A percentile compares a stretch with the other conserved stretches of the same genome.
phyloP scores from a whole-genome alignment of 1,140 invertebrate genomes.

The Lucilia cuprina region DNA sequence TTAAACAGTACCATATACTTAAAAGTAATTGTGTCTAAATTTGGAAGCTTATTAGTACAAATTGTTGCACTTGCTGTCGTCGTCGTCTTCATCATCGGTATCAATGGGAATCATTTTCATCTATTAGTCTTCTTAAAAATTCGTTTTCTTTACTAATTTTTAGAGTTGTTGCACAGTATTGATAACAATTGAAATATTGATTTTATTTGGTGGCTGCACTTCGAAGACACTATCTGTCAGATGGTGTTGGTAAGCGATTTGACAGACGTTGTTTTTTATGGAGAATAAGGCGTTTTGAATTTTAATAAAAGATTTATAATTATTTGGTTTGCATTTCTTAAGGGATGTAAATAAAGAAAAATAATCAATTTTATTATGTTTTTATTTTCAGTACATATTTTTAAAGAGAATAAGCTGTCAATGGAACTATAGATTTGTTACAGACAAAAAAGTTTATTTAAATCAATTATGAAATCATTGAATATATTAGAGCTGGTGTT shows the following conservation, averaged over 20 bases:
- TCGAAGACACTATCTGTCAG: neutral
- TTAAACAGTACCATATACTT: neutral
- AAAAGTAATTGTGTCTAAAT: conserved; percentile 25
- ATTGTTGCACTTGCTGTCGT: conserved; percentile 24
- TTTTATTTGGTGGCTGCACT: neutral
- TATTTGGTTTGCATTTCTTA: neutral
- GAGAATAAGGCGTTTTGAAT: neutral
- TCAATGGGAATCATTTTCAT: neutral
- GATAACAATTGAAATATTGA: neutral
- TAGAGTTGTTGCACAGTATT: neutral
- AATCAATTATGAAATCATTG: too few relatives aligned
- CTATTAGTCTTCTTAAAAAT: neutral
- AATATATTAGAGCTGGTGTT: too few relatives aligned
- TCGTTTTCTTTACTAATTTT: neutral
- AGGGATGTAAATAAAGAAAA: neutral
- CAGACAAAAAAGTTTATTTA: too few relatives aligned
- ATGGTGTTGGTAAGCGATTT: neutral
- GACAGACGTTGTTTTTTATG: neutral
- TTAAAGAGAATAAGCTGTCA: too few relatives aligned
- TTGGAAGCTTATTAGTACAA: conserved; percentile 24
- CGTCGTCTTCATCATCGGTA: neutral
- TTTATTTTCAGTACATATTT: too few relatives aligned
- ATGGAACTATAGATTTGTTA: too few relatives aligned
- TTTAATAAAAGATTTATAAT: neutral
- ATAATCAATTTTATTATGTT: neutral